Evolutionary conservation across 2,113 vertebrate genomes (phyloP), one percentile per base, ranked within the genome.

Genomic region (Caranx ignobilis): DNA sequence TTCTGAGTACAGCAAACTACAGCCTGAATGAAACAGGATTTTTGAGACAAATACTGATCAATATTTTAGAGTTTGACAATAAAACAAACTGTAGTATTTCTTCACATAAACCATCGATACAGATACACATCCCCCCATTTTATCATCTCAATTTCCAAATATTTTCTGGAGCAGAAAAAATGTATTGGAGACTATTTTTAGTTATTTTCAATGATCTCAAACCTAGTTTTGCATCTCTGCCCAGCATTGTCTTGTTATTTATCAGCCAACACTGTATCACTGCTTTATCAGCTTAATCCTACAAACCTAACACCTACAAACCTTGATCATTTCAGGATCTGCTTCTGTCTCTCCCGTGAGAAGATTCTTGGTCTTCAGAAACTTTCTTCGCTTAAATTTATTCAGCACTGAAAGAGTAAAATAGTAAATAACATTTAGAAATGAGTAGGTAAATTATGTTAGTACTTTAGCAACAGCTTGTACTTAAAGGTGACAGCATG

Each of bases 241-340:
- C 13, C 45, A 4, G 45, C 13, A 5, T 2, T 47, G 15, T 47
- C 45, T 47, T 16, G 37, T 37, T 37, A 37, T 15, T 45, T 45
- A 45, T 12, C 13, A 47, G 45, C 45, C 5, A 6, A 47, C 45
- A 47, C 15, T 5, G 21, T 26, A 66, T 19, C 45, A 19, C 9
- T 32, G 6, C n/a, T 41, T 4, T n/a, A 32, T 50, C 0, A 1
- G 41, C 34, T 16, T 11, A 31, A 13, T 15, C 57, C 3, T 43
- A 11, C 21, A 52, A 60, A 41, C 50, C 9, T 18, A 37, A 60
- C 61, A 41, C 9, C 18, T 31, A 60, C 54, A 35, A 37, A 98
- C 98, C 96, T 98, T 99, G 83, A 99, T 99, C 93, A 99, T 96
- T 79, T 98, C 97, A 0, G 98, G 98, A 87, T 99, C 97, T 0